Conservation (phyloP, 2,888 invertebrate species). For the Brachylomia viminalis region DNA sequence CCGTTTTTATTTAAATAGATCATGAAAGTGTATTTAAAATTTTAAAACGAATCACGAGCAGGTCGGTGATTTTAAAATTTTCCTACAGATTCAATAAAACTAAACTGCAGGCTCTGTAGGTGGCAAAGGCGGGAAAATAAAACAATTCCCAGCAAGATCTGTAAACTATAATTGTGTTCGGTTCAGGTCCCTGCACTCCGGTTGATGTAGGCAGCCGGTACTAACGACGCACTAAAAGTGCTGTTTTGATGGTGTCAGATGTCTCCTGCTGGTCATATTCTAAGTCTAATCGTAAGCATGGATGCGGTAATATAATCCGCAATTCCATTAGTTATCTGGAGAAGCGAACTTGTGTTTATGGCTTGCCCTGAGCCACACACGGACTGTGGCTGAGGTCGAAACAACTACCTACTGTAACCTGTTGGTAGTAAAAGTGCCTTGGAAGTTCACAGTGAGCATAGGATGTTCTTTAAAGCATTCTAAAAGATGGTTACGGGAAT, state of each 20-base stretch:
- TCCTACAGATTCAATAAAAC: neutral
- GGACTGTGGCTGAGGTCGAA: conserved; percentile 24
- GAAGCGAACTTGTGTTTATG: conserved; percentile 70
- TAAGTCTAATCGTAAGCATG: conserved; percentile 62
- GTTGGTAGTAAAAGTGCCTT: conserved; percentile 38
- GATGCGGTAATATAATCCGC: conserved; percentile 72
- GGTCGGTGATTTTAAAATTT: neutral
- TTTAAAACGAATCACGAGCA: neutral
- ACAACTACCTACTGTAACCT: conserved; percentile 56
- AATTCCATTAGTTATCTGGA: conserved; percentile 77
- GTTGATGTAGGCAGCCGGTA: conserved; percentile 49
- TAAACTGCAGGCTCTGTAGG: neutral
- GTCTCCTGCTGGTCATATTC: conserved; percentile 64
- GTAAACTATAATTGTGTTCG: conserved; percentile 28
- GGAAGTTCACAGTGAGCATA: conserved; percentile 26
- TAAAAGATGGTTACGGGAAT: neutral
- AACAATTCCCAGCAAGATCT: neutral
- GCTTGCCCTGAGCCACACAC: conserved; percentile 47
- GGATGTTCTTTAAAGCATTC: neutral
- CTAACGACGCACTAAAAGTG: conserved; percentile 56
- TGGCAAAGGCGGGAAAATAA: conserved; percentile 14
- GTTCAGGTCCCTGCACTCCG: conserved; percentile 36
- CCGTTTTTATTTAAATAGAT: too few species aligned
- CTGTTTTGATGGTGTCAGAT: conserved; percentile 64
- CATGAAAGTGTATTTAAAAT: too few species aligned